Base-by-base conservation (phyloP, 1,140 invertebrate genomes). In the Neotoxoptera formosana region DNA sequence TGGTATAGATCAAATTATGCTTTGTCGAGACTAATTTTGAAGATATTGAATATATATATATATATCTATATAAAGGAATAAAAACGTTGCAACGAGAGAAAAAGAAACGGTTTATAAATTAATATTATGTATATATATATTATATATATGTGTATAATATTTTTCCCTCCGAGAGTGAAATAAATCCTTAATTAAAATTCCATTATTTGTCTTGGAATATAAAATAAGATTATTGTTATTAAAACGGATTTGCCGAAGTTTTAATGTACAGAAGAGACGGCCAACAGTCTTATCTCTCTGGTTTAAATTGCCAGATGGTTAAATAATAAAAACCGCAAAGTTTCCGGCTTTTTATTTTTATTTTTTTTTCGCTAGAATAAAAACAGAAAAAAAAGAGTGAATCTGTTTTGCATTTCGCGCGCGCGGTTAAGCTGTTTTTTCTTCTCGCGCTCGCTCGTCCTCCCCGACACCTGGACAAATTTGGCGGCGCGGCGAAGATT, bases 151-250 rank as follows among this genome's bases (percentile, higher is more conserved):
- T 17, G 48, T 51, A 91, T 56, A 86, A 93, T 86, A 86, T 83
- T 60, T 93, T 93, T 84, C 36, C n/a, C 81, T 56, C 91, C 4
- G 47, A 30, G 90, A 93, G 81, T 67, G 56, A 93, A 93, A 93
- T 86, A 93, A 93, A 93, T 93, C 91, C 91, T 93, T 93, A 93
- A 93, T 93, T 93, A 93, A 93, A 93, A 93, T 93, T 93, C 91
- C 91, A 93, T 93, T 93, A 93, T 93, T 93, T 93, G 91, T 93
- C 91, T 93, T 56, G 91, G 91, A 93, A 93, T 93, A 93, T 93
- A 81, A 93, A 93, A 93, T 93, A 93, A 93, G 91, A 93, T 93
- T 86, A 93, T 93, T 93, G 91, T 93, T 93, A 93, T 93, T 93
- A 93, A 93, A 93, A 93, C 91, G 81, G 91, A 93, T 93, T 93